These are phyloP conservation scores for Neolamprologus brichardi DNA, from an alignment of 2,113 vertebrate species.

Conservation along the genomic window DNA sequence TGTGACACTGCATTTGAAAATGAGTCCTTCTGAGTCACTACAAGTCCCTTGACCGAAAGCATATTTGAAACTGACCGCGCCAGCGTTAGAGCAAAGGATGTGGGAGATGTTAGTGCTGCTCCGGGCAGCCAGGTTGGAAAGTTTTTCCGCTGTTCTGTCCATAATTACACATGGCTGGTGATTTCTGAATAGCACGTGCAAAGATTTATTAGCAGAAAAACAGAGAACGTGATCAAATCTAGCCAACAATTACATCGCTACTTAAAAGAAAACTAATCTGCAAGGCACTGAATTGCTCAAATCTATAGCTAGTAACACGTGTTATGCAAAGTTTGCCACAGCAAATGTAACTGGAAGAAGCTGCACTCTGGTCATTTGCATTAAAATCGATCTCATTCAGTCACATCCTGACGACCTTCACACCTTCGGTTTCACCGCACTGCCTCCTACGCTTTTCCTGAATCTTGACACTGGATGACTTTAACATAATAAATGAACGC, in stretches of 20 bases:
- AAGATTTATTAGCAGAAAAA: neutral
- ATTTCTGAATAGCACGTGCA: neutral
- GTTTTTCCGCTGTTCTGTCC: neutral
- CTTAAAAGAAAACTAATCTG: neutral
- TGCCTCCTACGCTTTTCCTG: neutral
- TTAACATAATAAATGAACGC: neutral
- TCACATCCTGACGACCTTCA: neutral
- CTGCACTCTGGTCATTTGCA: neutral
- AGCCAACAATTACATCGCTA: neutral
- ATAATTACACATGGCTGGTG: neutral
- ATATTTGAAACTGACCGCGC: neutral
- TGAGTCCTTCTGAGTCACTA: neutral
- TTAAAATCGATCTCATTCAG: neutral
- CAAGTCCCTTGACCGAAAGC: neutral
- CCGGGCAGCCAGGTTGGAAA: neutral
- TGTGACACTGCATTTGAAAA: neutral
- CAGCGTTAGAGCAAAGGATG: neutral
- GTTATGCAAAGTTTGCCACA: neutral
- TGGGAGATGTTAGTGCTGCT: neutral
- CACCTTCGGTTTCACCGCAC: neutral
- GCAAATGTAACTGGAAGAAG: neutral
- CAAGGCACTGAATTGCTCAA: neutral
- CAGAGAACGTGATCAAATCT: neutral
- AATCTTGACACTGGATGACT: neutral
- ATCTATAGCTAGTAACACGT: neutral